These are phyloP conservation scores for Ivindomyrus marchei DNA, from an alignment of 2,113 vertebrate species.

Conservation along the genomic window DNA sequence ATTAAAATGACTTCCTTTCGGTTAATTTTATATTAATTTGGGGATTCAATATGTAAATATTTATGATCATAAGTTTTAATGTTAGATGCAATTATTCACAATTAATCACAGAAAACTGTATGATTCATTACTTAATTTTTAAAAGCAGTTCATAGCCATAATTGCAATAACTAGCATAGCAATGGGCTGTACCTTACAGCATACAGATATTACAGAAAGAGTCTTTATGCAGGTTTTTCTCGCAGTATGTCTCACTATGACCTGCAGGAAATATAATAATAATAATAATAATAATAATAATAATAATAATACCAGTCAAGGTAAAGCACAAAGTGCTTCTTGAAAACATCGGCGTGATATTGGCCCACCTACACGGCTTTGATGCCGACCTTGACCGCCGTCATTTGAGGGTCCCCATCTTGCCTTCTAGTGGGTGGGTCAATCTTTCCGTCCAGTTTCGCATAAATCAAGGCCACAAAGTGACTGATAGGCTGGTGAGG, in stretches of 20 bases:
- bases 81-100: background rate
- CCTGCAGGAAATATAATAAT: background rate
- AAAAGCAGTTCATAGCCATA: background rate
- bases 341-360: background rate
- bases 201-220: background rate
- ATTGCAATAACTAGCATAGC: background rate
- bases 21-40: background rate
- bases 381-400: no score
- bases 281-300: background rate
- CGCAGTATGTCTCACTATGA: background rate
- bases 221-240: background rate
- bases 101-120: background rate
- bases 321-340: background rate
- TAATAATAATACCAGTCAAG: background rate
- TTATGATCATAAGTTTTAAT: background rate
- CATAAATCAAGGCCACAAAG: background rate
- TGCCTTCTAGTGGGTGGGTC: no score
- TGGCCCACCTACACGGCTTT: no score
- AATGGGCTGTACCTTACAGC: background rate
- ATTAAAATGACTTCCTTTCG: background rate
- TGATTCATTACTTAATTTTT: background rate
- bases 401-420: no score
- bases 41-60: background rate
- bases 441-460: no score
- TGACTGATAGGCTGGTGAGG: background rate